phyloP scores from a whole-genome alignment of 2,888 invertebrate species.

The Antheraea yamamai region DNA sequence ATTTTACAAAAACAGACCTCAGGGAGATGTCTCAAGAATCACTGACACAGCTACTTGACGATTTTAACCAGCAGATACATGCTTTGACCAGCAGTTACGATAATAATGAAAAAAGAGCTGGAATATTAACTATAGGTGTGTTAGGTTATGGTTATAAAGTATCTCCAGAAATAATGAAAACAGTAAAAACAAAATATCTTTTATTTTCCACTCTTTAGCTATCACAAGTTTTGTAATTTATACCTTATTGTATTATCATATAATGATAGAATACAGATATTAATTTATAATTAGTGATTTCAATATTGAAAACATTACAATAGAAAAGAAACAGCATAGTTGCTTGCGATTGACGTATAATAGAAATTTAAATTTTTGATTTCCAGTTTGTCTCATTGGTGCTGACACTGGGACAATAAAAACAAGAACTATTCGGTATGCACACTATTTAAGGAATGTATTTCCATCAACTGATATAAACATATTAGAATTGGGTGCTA shows the following conservation, averaged over 20 bases:
- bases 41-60: constrained; percentile 92
- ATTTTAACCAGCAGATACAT: constrained; percentile 96
- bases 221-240: neutral
- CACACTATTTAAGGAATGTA: constrained; percentile 94
- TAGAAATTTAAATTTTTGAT: constrained; percentile 5
- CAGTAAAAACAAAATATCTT: neutral
- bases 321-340: neutral
- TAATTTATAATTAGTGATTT: neutral
- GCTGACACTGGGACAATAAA: constrained; percentile 95
- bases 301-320: neutral
- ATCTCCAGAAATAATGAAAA: neutral
- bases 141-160: constrained; percentile 20
- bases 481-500: constrained; percentile 96
- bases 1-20: constrained; percentile 94
- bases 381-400: constrained; percentile 93
- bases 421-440: constrained; percentile 93
- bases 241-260: neutral
- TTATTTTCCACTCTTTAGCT: neutral
- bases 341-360: neutral
- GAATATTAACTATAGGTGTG: constrained; percentile 94
- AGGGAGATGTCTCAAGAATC: constrained; percentile 94
- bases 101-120: constrained; percentile 96
- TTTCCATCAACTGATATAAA: constrained; percentile 93
- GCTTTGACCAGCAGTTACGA: constrained; percentile 96
- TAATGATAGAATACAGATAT: neutral